Conservation (phyloP, 2,113 vertebrate genomes). For the Lagopus muta region DNA sequence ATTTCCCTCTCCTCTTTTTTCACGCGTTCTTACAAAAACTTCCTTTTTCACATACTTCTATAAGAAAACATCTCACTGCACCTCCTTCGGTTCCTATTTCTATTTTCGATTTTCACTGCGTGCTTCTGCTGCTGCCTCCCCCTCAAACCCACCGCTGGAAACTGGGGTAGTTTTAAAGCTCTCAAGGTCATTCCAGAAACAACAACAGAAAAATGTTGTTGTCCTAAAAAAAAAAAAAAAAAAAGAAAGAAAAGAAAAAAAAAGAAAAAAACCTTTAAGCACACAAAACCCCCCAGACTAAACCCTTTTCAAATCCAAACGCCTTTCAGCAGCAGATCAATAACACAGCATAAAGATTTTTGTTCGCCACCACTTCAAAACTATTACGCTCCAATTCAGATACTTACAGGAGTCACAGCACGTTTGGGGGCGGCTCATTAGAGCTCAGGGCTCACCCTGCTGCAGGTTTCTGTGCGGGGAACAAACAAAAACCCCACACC, state of each 20-base stretch:
- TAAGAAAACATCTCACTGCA: conserved; percentile 59
- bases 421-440: conserved; percentile 65
- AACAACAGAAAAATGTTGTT: neutral
- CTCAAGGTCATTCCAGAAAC: conserved; percentile 59
- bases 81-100: conserved; percentile 71
- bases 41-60: conserved; percentile 76
- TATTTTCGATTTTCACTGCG: conserved; percentile 62
- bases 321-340: conserved; percentile 62
- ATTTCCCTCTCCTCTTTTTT: conserved; percentile 67
- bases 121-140: conserved; percentile 60
- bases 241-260: too few species aligned
- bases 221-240: neutral
- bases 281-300: conserved; percentile 32
- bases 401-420: conserved; percentile 64
- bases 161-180: conserved; percentile 45
- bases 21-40: conserved; percentile 75
- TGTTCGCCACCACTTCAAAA: conserved; percentile 66
- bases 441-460: conserved; percentile 52
- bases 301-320: conserved; percentile 49
- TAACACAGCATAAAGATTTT: conserved; percentile 60
- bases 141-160: conserved; percentile 30
- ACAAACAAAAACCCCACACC: conserved; percentile 39
- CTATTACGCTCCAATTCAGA: conserved; percentile 66
- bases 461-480: conserved; percentile 49
- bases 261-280: neutral